phyloP scores from a whole-genome alignment of 2,797 vertebrate genomes.

The Sebastiscus albofasciatus region DNA sequence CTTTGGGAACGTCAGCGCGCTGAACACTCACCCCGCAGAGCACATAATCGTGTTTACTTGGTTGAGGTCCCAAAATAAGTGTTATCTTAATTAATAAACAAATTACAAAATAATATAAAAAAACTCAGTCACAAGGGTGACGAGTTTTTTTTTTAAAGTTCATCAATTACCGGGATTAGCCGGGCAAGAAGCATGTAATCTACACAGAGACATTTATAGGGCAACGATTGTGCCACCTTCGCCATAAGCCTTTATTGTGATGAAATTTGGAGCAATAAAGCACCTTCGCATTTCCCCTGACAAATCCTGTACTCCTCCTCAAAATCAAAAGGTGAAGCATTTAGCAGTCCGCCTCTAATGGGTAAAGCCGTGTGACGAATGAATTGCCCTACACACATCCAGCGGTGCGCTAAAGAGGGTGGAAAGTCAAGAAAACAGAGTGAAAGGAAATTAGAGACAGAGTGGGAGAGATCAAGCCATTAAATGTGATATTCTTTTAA shows the following conservation, averaged over 20 bases:
- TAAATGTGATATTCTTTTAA: constrained; percentile 37
- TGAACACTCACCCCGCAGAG: constrained; percentile 80
- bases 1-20: constrained; percentile 74
- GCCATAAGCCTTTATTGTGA: constrained; percentile 86
- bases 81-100: constrained; percentile 89
- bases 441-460: constrained; percentile 44
- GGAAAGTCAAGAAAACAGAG: constrained; percentile 71
- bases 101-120: constrained; percentile 82
- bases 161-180: constrained; percentile 87
- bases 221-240: constrained; percentile 82
- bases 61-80: constrained; percentile 86
- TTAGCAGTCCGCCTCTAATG: constrained; percentile 80
- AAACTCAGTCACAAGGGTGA: constrained; percentile 54
- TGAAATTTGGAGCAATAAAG: constrained; percentile 86
- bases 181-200: constrained; percentile 84
- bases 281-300: constrained; percentile 78
- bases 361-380: constrained; percentile 83
- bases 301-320: constrained; percentile 83
- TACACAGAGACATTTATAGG: constrained; percentile 84
- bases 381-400: constrained; percentile 77
- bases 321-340: constrained; percentile 85
- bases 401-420: constrained; percentile 59
- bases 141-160: constrained; percentile 64
- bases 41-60: constrained; percentile 86
- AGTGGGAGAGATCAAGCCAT: constrained; percentile 40